Evolutionary conservation across 2,113 vertebrate species (phyloP).

Genomic region (Tyto alba): DNA sequence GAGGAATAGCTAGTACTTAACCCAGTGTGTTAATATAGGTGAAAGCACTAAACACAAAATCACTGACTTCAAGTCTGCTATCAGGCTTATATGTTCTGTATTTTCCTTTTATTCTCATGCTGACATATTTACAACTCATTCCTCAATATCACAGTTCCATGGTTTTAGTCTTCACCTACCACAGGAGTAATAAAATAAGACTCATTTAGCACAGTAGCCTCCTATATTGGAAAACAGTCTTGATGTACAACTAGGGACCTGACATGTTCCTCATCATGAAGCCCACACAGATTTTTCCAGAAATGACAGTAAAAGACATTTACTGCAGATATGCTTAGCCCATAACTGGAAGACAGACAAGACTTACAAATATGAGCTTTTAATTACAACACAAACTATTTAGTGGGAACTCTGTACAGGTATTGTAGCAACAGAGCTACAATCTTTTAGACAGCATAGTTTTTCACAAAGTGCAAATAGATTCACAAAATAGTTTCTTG

Average conservation of each 20-base stretch:
- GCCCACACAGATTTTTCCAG: neutral
- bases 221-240: neutral
- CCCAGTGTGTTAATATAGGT: rapidly evolving
- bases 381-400: neutral
- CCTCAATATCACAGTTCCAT: neutral
- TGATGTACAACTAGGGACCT: neutral
- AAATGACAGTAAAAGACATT: neutral
- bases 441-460: neutral
- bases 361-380: neutral
- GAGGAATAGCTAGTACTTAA: neutral
- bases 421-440: neutral
- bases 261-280: neutral
- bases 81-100: neutral
- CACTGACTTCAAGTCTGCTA: neutral
- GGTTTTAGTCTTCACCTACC: neutral
- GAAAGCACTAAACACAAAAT: neutral
- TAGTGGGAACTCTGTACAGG: neutral
- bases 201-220: neutral
- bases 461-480: neutral
- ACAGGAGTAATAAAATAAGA: neutral
- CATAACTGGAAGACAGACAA: neutral
- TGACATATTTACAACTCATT: neutral
- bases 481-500: neutral
- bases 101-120: neutral
- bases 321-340: neutral